Evolutionary conservation across 2,113 vertebrate species (phyloP).

Genomic region (Thomomys bottae): DNA sequence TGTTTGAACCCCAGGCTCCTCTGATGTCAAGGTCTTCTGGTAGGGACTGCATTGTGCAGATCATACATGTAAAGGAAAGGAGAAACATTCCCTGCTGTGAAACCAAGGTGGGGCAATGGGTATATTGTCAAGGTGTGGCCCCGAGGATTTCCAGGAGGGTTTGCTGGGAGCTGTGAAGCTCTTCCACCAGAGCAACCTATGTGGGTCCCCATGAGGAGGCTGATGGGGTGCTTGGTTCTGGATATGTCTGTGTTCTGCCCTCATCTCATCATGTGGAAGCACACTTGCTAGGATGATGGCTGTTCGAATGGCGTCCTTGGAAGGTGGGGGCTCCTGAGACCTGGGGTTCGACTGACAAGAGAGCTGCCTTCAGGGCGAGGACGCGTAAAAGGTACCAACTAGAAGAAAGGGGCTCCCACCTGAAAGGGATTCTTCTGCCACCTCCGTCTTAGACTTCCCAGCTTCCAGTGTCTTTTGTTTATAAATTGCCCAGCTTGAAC

Average conservation of each 20-base stretch:
- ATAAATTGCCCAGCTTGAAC: not conserved
- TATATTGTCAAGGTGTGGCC: not conserved
- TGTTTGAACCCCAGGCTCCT: not conserved
- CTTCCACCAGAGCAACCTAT: too few species aligned
- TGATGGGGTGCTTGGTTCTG: not conserved
- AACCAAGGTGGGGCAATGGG: fast-evolving
- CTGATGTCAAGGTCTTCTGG: not conserved
- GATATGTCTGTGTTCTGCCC: not conserved
- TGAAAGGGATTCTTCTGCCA: fast-evolving
- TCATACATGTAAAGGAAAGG: not conserved
- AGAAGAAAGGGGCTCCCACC: not conserved
- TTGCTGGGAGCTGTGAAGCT: too few species aligned
- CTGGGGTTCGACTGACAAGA: too few species aligned
- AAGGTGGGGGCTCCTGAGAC: not conserved
- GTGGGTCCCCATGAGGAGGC: not conserved
- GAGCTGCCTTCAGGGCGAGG: too few species aligned
- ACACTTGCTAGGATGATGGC: not conserved
- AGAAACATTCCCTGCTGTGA: not conserved
- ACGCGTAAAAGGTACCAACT: fast-evolving
- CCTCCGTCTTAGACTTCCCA: not conserved
- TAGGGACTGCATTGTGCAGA: not conserved
- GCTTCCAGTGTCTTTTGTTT: not conserved
- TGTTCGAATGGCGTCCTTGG: not conserved
- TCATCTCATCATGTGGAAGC: not conserved
- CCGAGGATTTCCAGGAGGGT: not conserved